Evolutionary conservation across 2,888 invertebrate genomes (phyloP), one percentile per base, ranked within the genome.

Genomic region (Mellilla xanthometata): DNA sequence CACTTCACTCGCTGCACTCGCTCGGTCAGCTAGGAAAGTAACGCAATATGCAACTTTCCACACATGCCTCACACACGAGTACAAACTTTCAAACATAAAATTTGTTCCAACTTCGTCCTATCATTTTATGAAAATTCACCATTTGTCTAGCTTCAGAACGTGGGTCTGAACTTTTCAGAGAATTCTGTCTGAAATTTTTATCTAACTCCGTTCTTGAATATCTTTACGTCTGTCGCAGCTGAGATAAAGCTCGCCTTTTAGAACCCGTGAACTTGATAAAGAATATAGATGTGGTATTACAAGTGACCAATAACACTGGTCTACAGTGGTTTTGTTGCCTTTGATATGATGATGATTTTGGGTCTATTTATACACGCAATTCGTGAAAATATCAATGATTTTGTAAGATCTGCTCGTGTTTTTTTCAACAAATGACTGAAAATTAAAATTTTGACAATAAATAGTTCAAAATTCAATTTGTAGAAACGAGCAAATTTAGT

Each of bases 171-270:
- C 41, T 44, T 46, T 42, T 40, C 45, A 39, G 39, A 19, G 39
- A 51, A 49, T 42, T 45, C 43, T 34, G 31, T 45, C 28, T 44
- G 28, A 44, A 42, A 44, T 40, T 43, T 42, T 35, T 42, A 43
- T 46, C 45, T 31, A 35, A 41, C 47, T 47, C 47, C 35, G 26
- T 46, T 45, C 48, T 34, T 22, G 34, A 39, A 51, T 35, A 53
- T 53, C 51, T 45, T 31, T 43, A 26, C 42, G 46, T 43, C 43
- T 41, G 43, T 44, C 28, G 28, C 54, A 57, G 52, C 52, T 56
- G 52, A 35, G 40, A 49, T 49, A 48, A 47, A 46, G 28, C 36
- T 28, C 15, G 36, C 7, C 22, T 36, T 28, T 36, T 36, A 36
- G 28, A 27, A n/a, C 8, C 8, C 27, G 27, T 19, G 15, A 19